Conservation (phyloP, 1,140 invertebrate genomes). For the Semibalanus balanoides region DNA sequence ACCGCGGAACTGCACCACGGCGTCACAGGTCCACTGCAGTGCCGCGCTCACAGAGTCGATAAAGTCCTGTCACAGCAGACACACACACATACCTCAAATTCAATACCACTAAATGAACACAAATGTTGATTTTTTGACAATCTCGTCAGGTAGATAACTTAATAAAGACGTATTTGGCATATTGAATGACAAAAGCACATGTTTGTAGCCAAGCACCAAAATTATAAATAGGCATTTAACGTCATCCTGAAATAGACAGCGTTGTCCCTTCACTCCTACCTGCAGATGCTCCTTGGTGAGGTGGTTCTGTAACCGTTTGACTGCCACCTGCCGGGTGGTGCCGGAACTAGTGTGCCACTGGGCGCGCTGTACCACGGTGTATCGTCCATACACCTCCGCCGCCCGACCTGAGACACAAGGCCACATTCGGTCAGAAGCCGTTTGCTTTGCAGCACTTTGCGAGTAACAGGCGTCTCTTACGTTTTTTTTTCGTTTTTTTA, state of each 20-base stretch:
- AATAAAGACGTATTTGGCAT: too few relatives aligned
- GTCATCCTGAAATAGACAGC: too few relatives aligned
- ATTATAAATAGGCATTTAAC: too few relatives aligned
- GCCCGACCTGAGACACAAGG: background rate
- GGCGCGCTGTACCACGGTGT: background rate
- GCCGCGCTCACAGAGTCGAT: background rate
- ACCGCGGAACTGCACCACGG: conserved; percentile 56
- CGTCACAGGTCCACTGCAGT: conserved; percentile 43
- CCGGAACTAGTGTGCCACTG: background rate
- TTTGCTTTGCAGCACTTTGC: too few relatives aligned
- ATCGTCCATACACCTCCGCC: background rate
- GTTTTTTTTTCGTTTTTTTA: too few relatives aligned
- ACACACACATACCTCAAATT: too few relatives aligned
- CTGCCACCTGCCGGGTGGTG: background rate
- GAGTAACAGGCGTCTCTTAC: too few relatives aligned
- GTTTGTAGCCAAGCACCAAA: too few relatives aligned
- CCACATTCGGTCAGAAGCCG: background rate
- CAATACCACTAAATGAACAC: too few relatives aligned
- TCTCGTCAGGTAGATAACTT: too few relatives aligned
- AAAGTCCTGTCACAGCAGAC: background rate
- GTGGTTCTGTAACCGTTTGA: background rate
- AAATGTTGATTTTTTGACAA: too few relatives aligned
- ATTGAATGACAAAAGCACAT: too few relatives aligned
- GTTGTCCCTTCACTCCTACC: background rate
- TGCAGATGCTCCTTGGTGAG: background rate